Conservation (phyloP, 2,113 vertebrate species). For the Dasyurus viverrinus region DNA sequence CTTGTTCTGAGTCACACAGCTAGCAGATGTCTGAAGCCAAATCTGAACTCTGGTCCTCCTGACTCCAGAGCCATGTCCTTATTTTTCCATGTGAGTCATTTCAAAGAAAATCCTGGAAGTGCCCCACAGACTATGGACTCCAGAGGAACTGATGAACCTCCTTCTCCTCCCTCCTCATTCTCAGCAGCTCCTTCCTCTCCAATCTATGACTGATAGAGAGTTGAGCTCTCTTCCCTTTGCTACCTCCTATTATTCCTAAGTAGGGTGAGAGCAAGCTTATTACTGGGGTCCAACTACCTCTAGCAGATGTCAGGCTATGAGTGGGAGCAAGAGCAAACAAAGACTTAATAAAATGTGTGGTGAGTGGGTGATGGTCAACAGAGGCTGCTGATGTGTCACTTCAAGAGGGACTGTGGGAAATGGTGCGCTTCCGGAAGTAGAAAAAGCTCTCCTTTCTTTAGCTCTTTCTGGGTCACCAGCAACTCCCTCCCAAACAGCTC, state of each 20-base stretch:
- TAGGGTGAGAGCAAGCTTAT: not conserved
- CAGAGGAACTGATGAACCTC: not conserved
- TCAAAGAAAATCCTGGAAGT: not conserved
- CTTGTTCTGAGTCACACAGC: too few species aligned
- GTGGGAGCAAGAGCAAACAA: not conserved
- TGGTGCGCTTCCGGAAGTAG: too few species aligned
- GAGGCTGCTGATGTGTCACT: not conserved
- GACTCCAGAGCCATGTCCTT: not conserved
- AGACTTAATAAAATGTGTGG: not conserved
- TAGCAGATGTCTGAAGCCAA: too few species aligned
- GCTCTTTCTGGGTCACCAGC: not conserved
- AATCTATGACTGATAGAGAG: not conserved
- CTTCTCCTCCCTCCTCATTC: too few species aligned
- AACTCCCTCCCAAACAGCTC: not conserved
- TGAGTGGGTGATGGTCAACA: not conserved
- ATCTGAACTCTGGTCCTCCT: too few species aligned
- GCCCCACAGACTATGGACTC: not conserved
- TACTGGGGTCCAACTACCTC: not conserved
- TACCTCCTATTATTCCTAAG: not conserved
- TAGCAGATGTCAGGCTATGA: not conserved
- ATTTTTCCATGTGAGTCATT: not conserved
- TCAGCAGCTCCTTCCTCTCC: not conserved
- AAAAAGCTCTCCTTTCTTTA: not conserved
- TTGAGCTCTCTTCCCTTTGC: not conserved
- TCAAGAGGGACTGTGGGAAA: too few species aligned